phyloP scores from a whole-genome alignment of 2,888 invertebrate genomes.

The Diarsia rubi region DNA sequence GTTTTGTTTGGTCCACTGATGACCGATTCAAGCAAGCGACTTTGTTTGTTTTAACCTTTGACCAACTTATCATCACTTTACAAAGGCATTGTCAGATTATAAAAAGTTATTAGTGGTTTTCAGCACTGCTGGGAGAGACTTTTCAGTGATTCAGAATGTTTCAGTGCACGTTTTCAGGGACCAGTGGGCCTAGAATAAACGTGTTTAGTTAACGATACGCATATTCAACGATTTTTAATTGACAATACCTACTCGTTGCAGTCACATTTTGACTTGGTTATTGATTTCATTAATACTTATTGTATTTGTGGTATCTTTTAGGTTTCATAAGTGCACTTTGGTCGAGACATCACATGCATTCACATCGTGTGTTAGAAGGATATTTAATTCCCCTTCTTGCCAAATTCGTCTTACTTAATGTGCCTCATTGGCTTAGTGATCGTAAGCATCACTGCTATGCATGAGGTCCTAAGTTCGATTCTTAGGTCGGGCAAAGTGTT shows the following conservation, averaged over 20 bases:
- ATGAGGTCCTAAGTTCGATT: too few species aligned
- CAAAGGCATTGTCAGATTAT: not conserved
- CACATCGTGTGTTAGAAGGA: too few species aligned
- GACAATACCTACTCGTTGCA: not conserved
- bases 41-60: too few species aligned
- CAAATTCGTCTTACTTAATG: too few species aligned
- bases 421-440: too few species aligned
- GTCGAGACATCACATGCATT: too few species aligned
- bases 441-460: too few species aligned
- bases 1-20: not conserved
- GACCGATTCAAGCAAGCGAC: not conserved
- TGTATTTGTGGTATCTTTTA: not conserved
- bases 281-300: not conserved
- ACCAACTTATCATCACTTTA: not conserved
- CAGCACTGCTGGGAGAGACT: not conserved
- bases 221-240: not conserved
- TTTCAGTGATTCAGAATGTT: not conserved
- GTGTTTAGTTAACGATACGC: too few species aligned
- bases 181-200: not conserved
- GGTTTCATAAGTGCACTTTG: too few species aligned
- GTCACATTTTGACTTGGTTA: not conserved
- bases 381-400: too few species aligned
- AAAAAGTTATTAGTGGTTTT: not conserved
- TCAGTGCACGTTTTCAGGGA: not conserved
- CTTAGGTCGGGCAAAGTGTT: too few species aligned